phyloP scores from a whole-genome alignment of 2,888 invertebrate species.

The Agriopis marginaria region DNA sequence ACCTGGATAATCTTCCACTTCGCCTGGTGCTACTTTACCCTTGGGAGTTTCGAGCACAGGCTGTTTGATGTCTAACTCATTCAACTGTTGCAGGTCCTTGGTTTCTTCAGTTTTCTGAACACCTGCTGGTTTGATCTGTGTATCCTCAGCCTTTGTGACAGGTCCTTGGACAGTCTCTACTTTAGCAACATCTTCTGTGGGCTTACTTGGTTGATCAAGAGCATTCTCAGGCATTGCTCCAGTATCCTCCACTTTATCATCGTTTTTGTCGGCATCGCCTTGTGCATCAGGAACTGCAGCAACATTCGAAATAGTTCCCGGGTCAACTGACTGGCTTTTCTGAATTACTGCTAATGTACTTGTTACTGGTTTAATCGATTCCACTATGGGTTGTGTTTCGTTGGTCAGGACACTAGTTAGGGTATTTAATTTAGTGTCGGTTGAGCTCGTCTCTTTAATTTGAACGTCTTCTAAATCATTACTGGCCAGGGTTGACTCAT shows the following conservation, averaged over 20 bases:
- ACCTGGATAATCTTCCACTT: slow-evolving; percentile 55
- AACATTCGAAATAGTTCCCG: slow-evolving; percentile 17
- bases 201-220: slow-evolving; percentile 25
- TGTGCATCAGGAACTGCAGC: slow-evolving; percentile 22
- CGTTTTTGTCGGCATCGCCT: slow-evolving; percentile 10
- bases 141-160: slow-evolving; percentile 14
- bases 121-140: slow-evolving; percentile 31
- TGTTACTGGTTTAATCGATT: slow-evolving; percentile 27
- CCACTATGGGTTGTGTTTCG: slow-evolving; percentile 23
- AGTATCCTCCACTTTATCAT: slow-evolving; percentile 29
- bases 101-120: slow-evolving; percentile 28
- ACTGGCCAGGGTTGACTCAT: slow-evolving; percentile 13
- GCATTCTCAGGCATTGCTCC: slow-evolving; percentile 21
- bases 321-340: slow-evolving; percentile 26
- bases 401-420: slow-evolving; percentile 1
- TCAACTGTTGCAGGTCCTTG: slow-evolving; percentile 29
- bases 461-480: slow-evolving; percentile 38
- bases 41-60: slow-evolving; percentile 50
- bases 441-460: slow-evolving; percentile 25
- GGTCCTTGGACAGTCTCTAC: slow-evolving; percentile 14
- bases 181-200: slow-evolving; percentile 14
- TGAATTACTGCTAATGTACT: slow-evolving; percentile 26
- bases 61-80: slow-evolving; percentile 47
- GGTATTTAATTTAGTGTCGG: slow-evolving; percentile 14
- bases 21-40: slow-evolving; percentile 38